Percentiles rank a stretch among this genome's conserved stretches.
Conservation (phyloP, 2,797 vertebrate species). For the Lithobates pipiens region DNA sequence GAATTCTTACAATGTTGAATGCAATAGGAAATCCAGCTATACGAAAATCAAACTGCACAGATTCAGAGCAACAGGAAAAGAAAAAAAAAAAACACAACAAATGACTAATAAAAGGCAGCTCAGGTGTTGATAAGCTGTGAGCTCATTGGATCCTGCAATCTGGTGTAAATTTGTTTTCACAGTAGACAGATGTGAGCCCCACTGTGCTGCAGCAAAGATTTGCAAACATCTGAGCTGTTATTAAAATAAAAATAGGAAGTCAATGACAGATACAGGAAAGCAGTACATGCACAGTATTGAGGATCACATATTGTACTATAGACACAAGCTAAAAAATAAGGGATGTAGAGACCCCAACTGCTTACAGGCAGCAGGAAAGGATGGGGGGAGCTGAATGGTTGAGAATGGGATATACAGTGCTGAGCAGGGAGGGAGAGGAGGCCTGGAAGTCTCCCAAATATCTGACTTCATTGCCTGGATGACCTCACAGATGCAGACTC, state of each 20-base stretch:
- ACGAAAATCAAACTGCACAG: not conserved
- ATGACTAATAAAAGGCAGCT: not conserved
- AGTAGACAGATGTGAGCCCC: too few species aligned
- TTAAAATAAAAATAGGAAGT: not conserved
- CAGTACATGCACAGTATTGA: not conserved
- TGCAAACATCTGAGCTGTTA: too few species aligned
- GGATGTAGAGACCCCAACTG: not conserved
- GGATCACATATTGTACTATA: not conserved
- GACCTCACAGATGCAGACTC: constrained; percentile 52
- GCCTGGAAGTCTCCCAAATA: constrained; percentile 48
- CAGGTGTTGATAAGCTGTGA: not conserved
- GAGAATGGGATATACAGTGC: constrained; percentile 1
- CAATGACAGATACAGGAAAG: not conserved
- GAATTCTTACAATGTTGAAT: too few species aligned
- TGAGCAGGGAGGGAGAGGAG: constrained; percentile 17
- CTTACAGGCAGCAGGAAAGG: not conserved
- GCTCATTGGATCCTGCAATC: not conserved
- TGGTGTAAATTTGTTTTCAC: too few species aligned
- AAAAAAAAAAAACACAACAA: too few species aligned
- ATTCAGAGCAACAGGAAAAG: not conserved
- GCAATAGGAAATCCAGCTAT: too few species aligned
- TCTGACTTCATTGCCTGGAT: constrained; percentile 57
- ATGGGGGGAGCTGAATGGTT: not conserved
- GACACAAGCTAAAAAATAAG: not conserved
- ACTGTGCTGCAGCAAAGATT: too few species aligned